These are phyloP conservation scores for Pecten maximus DNA, from an alignment of 2,888 invertebrate genomes.

Conservation along the genomic window DNA sequence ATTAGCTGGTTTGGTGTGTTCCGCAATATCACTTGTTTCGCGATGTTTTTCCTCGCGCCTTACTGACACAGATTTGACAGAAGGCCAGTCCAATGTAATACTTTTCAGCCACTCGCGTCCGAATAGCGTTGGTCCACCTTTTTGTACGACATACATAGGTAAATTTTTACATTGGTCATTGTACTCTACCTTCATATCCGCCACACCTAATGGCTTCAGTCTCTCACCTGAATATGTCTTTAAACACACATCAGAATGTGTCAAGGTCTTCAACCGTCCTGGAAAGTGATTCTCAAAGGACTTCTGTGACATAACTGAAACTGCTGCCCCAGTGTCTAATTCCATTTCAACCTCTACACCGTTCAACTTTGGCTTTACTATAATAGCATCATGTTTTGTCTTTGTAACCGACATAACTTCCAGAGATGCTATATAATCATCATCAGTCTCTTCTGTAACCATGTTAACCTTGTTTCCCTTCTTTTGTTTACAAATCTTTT, in stretches of 20 bases:
- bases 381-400: constrained; percentile 14
- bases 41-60: no score
- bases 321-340: constrained; percentile 39
- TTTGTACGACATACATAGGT: constrained; percentile 43
- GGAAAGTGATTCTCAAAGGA: not conserved
- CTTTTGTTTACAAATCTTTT: not conserved
- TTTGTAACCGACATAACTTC: not conserved
- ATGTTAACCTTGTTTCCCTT: not conserved
- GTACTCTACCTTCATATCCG: constrained; percentile 39
- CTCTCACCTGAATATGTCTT: constrained; percentile 48
- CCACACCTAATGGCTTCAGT: constrained; percentile 39
- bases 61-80: no score
- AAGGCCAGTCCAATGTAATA: no score
- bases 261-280: not conserved
- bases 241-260: constrained; percentile 14
- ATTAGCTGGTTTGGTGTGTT: not conserved
- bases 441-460: not conserved
- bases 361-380: not conserved
- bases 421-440: not conserved
- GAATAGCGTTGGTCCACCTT: constrained; percentile 42
- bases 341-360: not conserved
- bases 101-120: no score
- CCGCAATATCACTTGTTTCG: no score
- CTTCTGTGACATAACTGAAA: constrained; percentile 41
- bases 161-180: constrained; percentile 35